phyloP scores from a whole-genome alignment of 37 sponge, comb jelly and placozoan genomes.

The Hormiphora californensis region DNA sequence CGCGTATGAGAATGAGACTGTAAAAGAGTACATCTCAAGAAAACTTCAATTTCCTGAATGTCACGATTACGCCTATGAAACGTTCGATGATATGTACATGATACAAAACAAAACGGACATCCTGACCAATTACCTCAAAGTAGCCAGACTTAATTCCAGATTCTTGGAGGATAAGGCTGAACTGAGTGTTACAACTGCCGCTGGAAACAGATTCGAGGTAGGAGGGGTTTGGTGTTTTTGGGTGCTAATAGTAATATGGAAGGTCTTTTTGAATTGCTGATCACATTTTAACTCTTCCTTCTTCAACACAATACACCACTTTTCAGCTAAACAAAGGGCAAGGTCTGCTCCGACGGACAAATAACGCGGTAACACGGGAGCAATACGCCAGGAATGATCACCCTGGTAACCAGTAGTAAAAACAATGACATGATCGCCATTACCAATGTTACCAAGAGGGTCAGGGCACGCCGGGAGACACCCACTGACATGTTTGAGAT shows the following conservation, averaged over 20 bases:
- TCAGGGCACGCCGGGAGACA: too few species aligned
- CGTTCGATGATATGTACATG: constrained; percentile 44
- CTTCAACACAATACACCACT: too few species aligned
- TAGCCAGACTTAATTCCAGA: too few species aligned
- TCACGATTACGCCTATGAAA: neutral
- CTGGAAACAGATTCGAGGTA: constrained; percentile 44
- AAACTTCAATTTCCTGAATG: constrained; percentile 12
- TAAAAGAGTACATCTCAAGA: neutral
- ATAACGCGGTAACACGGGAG: neutral
- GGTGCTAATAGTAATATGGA: too few species aligned
- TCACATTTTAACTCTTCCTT: too few species aligned
- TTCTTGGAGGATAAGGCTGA: neutral
- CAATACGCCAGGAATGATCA: neutral
- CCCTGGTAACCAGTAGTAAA: constrained; percentile 9
- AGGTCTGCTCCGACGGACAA: neutral
- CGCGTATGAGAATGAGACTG: constrained; percentile 12
- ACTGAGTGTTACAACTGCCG: constrained; percentile 21
- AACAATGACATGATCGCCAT: neutral
- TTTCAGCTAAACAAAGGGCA: too few species aligned
- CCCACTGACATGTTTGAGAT: neutral
- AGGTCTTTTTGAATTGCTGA: too few species aligned
- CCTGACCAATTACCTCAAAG: neutral
- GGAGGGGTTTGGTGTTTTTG: too few species aligned
- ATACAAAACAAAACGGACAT: neutral
- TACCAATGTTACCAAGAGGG: constrained; percentile 12